phyloP scores from a whole-genome alignment of 2,113 vertebrate genomes.

The Epinephelus cyanopodus region DNA sequence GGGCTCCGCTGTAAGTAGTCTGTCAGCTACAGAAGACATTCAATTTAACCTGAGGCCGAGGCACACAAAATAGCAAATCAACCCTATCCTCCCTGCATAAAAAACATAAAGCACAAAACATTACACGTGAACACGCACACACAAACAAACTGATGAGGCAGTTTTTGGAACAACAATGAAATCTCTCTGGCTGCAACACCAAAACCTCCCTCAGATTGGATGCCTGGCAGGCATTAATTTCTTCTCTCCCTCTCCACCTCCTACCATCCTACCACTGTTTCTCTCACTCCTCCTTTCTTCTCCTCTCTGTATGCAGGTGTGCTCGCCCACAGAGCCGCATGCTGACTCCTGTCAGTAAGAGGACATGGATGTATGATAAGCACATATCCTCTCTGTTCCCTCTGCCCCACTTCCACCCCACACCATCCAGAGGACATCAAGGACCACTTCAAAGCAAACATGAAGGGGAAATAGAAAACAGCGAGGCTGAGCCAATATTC shows the following conservation, averaged over 20 bases:
- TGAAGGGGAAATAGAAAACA: conserved; percentile 26
- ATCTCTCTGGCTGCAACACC: conserved; percentile 62
- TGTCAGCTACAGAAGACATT: conserved; percentile 64
- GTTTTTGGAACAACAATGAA: conserved; percentile 73
- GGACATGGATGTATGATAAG: conserved; percentile 66
- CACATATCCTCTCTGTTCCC: conserved; percentile 57
- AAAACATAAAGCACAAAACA: conserved; percentile 39
- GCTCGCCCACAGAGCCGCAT: conserved; percentile 68
- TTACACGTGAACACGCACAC: conserved; percentile 40
- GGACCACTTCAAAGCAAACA: conserved; percentile 60
- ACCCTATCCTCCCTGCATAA: conserved; percentile 25
- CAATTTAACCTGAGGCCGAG: conserved; percentile 66
- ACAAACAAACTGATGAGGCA: conserved; percentile 49
- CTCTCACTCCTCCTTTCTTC: conserved; percentile 51
- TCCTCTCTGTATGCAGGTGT: conserved; percentile 75
- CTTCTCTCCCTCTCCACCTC: conserved; percentile 60
- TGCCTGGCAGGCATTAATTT: conserved; percentile 72
- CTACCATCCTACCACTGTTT: conserved; percentile 50
- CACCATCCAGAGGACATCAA: conserved; percentile 50
- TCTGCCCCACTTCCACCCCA: conserved; percentile 33
- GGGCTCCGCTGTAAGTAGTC: conserved; percentile 63
- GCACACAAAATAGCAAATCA: conserved; percentile 48
- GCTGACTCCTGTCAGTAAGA: conserved; percentile 74
- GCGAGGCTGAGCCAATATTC: conserved; percentile 1
- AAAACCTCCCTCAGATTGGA: conserved; percentile 67